Evolutionary conservation across 2,797 vertebrate genomes (phyloP).

Genomic region (Cygnus olor): DNA sequence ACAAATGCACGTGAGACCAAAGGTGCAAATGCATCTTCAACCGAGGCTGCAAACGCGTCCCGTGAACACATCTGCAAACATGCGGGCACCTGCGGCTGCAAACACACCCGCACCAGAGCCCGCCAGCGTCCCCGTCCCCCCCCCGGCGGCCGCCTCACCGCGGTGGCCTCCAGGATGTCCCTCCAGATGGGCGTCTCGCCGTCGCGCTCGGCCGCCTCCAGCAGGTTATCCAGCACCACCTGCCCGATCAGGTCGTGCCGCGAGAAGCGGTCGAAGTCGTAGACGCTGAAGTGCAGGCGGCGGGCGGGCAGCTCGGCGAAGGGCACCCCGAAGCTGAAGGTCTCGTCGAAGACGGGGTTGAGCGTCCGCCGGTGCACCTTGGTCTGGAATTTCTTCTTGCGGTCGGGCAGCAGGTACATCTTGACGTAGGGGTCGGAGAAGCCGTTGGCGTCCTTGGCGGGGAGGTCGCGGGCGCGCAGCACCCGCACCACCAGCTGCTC

Average conservation of each 20-base stretch:
- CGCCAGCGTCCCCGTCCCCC: too few relatives aligned
- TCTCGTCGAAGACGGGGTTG: slow-evolving; percentile 94
- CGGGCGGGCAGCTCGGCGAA: slow-evolving; percentile 90
- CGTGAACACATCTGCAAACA: too few relatives aligned
- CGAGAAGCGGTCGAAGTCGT: slow-evolving; percentile 95
- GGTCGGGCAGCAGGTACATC: slow-evolving; percentile 94
- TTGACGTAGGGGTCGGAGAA: slow-evolving; percentile 94
- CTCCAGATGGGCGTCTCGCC: slow-evolving; percentile 91
- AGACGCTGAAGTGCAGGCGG: slow-evolving; percentile 93
- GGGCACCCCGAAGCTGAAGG: slow-evolving; percentile 91
- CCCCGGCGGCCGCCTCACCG: slow-evolving; percentile 79
- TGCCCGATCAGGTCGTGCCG: slow-evolving; percentile 94
- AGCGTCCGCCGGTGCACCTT: slow-evolving; percentile 96
- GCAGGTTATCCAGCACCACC: slow-evolving; percentile 93
- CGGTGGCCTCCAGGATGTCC: slow-evolving; percentile 90
- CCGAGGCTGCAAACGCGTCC: too few relatives aligned
- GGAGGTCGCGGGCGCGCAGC: slow-evolving; percentile 90
- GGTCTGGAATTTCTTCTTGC: slow-evolving; percentile 95
- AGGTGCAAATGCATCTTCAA: too few relatives aligned
- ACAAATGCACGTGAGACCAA: too few relatives aligned
- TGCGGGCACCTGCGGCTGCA: too few relatives aligned
- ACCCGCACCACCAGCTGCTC: slow-evolving; percentile 93
- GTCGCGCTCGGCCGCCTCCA: slow-evolving; percentile 91
- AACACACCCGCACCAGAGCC: too few relatives aligned
- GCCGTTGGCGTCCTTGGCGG: slow-evolving; percentile 92